Conservation (phyloP, 2,888 invertebrate genomes). For the Physocephala rufipes region DNA sequence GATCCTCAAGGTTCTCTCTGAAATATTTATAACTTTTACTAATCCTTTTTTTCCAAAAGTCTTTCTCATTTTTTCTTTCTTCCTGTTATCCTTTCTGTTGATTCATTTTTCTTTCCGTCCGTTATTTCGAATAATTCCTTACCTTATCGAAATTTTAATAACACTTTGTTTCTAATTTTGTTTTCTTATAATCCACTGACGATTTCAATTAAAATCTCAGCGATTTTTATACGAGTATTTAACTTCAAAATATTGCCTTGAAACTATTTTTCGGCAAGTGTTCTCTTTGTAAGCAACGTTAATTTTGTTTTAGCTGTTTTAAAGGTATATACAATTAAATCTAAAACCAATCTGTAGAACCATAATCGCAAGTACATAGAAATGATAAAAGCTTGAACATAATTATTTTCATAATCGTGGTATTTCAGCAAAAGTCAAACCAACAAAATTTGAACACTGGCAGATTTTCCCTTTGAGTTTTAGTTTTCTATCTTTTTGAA, state of each 20-base stretch:
- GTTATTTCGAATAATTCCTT: background rate
- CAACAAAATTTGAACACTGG: too few species aligned
- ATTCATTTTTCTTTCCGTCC: background rate
- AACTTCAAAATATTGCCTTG: too few species aligned
- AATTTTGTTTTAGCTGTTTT: too few species aligned
- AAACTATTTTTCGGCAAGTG: too few species aligned
- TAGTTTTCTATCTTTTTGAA: background rate
- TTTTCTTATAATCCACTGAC: too few species aligned
- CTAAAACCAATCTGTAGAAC: too few species aligned
- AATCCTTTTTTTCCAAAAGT: background rate
- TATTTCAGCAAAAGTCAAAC: background rate
- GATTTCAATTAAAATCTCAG: too few species aligned
- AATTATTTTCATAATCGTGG: slow-evolving; percentile 2
- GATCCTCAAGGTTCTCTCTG: background rate
- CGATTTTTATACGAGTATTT: too few species aligned
- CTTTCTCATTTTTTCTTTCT: background rate
- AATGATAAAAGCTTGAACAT: background rate
- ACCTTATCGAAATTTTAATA: background rate
- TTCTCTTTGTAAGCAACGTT: too few species aligned
- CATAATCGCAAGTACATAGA: background rate
- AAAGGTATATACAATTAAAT: too few species aligned
- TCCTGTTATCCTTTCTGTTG: background rate
- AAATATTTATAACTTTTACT: background rate
- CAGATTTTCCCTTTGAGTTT: background rate
- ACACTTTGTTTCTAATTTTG: too few species aligned